A percentile compares a stretch with the other conserved stretches of the same genome.
Evolutionary conservation across 2,113 vertebrate genomes (phyloP).

Genomic region (Cranoglanis bouderius): DNA sequence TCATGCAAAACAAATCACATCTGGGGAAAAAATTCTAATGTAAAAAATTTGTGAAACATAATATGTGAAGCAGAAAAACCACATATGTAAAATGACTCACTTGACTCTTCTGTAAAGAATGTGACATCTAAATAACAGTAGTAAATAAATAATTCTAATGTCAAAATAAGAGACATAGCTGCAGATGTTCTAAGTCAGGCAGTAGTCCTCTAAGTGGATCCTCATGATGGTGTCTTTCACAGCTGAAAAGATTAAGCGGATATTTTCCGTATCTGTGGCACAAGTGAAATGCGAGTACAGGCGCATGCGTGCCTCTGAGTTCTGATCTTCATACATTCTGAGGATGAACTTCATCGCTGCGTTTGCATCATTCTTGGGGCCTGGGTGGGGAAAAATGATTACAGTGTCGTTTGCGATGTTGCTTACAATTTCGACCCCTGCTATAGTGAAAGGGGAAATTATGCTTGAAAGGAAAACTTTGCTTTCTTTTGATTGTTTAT

Average conservation of each 20-base stretch:
- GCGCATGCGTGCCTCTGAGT: constrained; percentile 71
- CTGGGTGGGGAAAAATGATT: constrained; percentile 57
- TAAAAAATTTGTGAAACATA: not conserved
- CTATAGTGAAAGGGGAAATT: not conserved
- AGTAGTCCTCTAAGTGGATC: constrained; percentile 72
- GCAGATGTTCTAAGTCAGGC: constrained; percentile 63
- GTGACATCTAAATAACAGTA: not conserved
- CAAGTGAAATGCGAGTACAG: constrained; percentile 84
- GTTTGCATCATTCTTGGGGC: constrained; percentile 72
- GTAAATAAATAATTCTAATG: constrained; percentile 1
- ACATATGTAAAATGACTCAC: not conserved
- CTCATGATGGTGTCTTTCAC: constrained; percentile 82
- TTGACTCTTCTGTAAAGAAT: not conserved
- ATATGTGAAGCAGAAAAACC: not conserved
- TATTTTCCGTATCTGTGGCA: constrained; percentile 87
- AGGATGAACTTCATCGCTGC: constrained; percentile 81
- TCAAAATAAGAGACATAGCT: not conserved
- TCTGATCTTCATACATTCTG: constrained; percentile 75
- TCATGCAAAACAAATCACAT: not conserved
- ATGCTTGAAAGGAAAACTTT: not conserved
- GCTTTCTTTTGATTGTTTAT: not conserved
- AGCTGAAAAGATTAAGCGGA: constrained; percentile 76
- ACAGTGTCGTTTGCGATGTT: not conserved
- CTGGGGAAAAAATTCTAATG: too few relatives aligned
- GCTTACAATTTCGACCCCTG: not conserved